Conservation (phyloP, 1,140 invertebrate species). For the Musca vetustissima region DNA sequence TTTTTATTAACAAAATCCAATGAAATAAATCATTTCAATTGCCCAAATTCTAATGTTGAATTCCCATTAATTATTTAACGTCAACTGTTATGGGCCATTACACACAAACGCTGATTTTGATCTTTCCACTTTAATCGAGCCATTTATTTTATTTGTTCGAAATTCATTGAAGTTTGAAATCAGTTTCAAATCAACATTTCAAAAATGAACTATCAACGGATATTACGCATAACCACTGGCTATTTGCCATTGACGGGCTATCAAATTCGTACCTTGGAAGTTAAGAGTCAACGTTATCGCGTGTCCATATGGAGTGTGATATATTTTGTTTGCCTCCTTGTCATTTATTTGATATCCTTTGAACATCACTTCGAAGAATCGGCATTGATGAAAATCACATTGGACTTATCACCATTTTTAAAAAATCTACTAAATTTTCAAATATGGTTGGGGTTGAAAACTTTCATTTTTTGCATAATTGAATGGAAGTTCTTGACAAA, state of each 20-base stretch:
- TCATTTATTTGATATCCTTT: constrained; percentile 39
- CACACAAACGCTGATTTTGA: too few relatives aligned
- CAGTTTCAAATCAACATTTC: not conserved
- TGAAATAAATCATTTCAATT: too few relatives aligned
- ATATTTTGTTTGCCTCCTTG: constrained; percentile 34
- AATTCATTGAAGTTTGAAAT: not conserved
- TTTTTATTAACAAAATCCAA: too few relatives aligned
- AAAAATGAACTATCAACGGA: constrained; percentile 39
- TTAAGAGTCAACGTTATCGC: constrained; percentile 33
- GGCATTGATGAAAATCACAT: constrained; percentile 34
- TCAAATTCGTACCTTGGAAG: constrained; percentile 43
- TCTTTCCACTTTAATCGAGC: too few relatives aligned
- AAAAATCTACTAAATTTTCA: constrained; percentile 35
- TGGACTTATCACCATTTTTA: constrained; percentile 43
- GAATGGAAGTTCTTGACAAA: constrained; percentile 27
- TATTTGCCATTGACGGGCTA: constrained; percentile 41
- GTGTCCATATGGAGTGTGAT: constrained; percentile 33
- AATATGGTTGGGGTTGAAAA: constrained; percentile 39
- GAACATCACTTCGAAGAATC: constrained; percentile 39
- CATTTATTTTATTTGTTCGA: too few relatives aligned
- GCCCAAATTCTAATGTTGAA: too few relatives aligned
- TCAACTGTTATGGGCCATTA: too few relatives aligned
- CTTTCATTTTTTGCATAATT: constrained; percentile 36
- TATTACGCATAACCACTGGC: constrained; percentile 37
- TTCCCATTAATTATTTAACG: too few relatives aligned